A percentile compares a stretch with the other conserved stretches of the same genome.
phyloP scores from a whole-genome alignment of 2,113 vertebrate species.

The Colinus virginianus region DNA sequence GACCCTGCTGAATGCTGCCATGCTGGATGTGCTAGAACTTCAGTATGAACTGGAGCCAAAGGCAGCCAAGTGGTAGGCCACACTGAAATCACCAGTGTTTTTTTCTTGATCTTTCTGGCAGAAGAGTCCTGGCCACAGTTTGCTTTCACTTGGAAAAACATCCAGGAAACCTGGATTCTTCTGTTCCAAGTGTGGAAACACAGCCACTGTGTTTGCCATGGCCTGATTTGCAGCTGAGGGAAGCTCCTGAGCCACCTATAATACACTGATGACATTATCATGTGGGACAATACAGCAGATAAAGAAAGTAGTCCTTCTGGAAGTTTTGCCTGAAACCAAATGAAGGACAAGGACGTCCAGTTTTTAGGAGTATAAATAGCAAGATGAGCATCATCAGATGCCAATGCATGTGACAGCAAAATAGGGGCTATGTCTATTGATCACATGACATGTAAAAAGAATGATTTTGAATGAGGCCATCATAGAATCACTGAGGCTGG shows the following conservation, averaged over 20 bases:
- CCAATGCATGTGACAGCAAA: neutral
- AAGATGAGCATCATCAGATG: neutral
- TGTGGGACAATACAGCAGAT: neutral
- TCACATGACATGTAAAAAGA: too few relatives aligned
- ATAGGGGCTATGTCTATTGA: neutral
- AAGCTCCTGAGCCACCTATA: neutral
- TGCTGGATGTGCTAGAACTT: neutral
- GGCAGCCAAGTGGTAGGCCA: neutral
- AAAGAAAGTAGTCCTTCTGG: neutral
- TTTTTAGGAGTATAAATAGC: neutral
- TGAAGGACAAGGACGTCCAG: neutral
- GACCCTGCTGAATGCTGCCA: fast-evolving
- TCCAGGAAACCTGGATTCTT: neutral
- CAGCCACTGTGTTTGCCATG: neutral
- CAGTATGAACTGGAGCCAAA: neutral
- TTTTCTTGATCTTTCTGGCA: neutral
- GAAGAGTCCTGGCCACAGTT: neutral
- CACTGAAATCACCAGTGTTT: neutral
- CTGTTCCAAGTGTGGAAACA: neutral
- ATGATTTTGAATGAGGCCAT: too few relatives aligned
- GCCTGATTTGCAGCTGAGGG: neutral
- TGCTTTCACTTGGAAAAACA: neutral
- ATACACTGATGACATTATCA: neutral
- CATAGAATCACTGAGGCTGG: too few relatives aligned
- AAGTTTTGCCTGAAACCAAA: neutral